These are phyloP conservation scores for Petrocephalus microphthalmus DNA, from an alignment of 2,113 vertebrate genomes.

Conservation along the genomic window DNA sequence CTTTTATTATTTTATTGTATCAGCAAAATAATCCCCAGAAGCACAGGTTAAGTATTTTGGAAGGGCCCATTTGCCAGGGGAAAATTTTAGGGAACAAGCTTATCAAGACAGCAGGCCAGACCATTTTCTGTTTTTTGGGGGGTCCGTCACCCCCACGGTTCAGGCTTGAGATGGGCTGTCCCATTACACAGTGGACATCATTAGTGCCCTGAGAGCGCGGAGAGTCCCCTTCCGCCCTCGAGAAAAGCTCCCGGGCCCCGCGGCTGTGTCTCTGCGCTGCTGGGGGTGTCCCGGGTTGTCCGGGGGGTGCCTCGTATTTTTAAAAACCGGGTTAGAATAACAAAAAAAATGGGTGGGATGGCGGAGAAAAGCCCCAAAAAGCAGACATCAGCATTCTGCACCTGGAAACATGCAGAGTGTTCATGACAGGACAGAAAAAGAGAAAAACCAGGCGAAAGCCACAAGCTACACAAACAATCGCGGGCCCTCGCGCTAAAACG, in stretches of 20 bases:
- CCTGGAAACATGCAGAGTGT: not conserved
- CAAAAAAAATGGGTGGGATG: not conserved
- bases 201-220: not conserved
- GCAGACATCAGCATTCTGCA: not conserved
- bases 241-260: not conserved
- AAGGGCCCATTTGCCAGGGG: not conserved
- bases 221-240: not conserved
- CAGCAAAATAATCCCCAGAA: not conserved
- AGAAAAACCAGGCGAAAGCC: not conserved
- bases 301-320: not conserved
- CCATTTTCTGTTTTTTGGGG: conserved; percentile 22
- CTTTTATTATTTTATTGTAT: too few species aligned
- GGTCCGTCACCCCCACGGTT: conserved; percentile 21
- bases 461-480: not conserved
- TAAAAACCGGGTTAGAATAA: not conserved
- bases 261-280: not conserved
- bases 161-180: conserved; percentile 25
- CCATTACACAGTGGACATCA: not conserved
- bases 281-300: not conserved
- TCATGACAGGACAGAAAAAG: not conserved
- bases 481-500: conserved; percentile 31
- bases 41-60: not conserved
- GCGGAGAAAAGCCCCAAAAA: not conserved
- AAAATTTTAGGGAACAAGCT: conserved; percentile 20
- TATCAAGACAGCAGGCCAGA: conserved; percentile 34